Base-by-base conservation (phyloP, 2,888 invertebrate species). In the Lepidochitona cinerea region DNA sequence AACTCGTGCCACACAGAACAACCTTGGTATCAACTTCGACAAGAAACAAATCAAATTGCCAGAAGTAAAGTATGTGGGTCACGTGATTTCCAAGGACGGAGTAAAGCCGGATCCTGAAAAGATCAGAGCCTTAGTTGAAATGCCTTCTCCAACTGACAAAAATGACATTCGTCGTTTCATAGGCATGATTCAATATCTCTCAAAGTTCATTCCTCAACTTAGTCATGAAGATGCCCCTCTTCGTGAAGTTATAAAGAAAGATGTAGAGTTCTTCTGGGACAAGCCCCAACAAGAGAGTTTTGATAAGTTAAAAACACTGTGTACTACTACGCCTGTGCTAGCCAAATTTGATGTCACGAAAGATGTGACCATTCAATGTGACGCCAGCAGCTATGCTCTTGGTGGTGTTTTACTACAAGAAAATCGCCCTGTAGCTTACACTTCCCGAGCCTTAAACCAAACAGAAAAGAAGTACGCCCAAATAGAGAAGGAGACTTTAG, bases 151-250 rank as follows among this genome's bases (percentile, higher is more conserved):
- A 41, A 29, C 35, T 41, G 79, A 80, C 64, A 79, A 80, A 66
- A 73, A 79, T 59, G 80, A 78, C 5, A 70, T 80, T 0, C 32
- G 79, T 18, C 53, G 80, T 59, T 73, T 81, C 12, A 53, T 83
- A 36, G 81, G 81, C 37, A 29, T 82, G 12, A 76, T 82, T 7
- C 78, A 77, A 54, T 83, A 75, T 69, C 69, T 81, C 18, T 65
- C 75, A 12, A 79, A 76, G 67, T 82, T 79, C 71, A 75, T 83
- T 37, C 79, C 80, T 9, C 76, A 81, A 54, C 59, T 80, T 5
- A 80, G 82, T 65, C 41, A 77, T 32, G 37, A 73, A 9, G 81
- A 78, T 29, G 75, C 76, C 7, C 79, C 79, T 33, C 52, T 83
- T 2, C 49, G 79, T 32, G 52, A 29, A 18, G 72, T 82, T 23